phyloP scores from a whole-genome alignment of 2,797 vertebrate genomes.

The Rachycentron canadum region DNA sequence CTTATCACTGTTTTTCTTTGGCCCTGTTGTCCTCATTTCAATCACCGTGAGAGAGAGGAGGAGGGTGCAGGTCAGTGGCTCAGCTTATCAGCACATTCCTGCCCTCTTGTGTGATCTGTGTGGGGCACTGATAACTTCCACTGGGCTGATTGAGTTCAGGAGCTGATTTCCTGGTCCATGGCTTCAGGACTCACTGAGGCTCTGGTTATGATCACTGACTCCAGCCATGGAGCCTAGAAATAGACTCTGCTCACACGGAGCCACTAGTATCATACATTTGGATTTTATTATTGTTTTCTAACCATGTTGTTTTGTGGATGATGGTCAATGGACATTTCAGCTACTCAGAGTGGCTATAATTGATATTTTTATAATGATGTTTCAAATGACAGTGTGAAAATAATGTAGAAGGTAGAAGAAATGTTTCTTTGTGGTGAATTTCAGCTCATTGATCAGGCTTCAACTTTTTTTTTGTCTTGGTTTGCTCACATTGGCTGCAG shows the following conservation, averaged over 20 bases:
- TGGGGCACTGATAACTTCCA: slow-evolving; percentile 79
- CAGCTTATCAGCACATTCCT: slow-evolving; percentile 85
- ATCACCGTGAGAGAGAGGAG: slow-evolving; percentile 68
- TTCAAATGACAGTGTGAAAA: background rate
- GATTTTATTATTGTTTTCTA: background rate
- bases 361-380: background rate
- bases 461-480: background rate
- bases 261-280: slow-evolving; percentile 1
- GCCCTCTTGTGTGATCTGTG: slow-evolving; percentile 74
- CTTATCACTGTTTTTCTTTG: slow-evolving; percentile 72
- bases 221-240: slow-evolving; percentile 48
- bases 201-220: slow-evolving; percentile 69
- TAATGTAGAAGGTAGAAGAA: no score
- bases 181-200: slow-evolving; percentile 52
- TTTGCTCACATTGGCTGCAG: background rate
- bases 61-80: slow-evolving; percentile 65
- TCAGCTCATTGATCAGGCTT: background rate
- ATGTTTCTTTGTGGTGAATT: background rate
- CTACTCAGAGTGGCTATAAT: background rate
- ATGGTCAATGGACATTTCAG: background rate
- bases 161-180: slow-evolving; percentile 72
- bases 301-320: background rate
- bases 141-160: slow-evolving; percentile 71
- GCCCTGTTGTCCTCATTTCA: slow-evolving; percentile 73
- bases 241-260: slow-evolving; percentile 40